Evolutionary conservation across 2,888 invertebrate genomes (phyloP), one percentile per base, ranked within the genome.

Genomic region (Cheilosia impressa): DNA sequence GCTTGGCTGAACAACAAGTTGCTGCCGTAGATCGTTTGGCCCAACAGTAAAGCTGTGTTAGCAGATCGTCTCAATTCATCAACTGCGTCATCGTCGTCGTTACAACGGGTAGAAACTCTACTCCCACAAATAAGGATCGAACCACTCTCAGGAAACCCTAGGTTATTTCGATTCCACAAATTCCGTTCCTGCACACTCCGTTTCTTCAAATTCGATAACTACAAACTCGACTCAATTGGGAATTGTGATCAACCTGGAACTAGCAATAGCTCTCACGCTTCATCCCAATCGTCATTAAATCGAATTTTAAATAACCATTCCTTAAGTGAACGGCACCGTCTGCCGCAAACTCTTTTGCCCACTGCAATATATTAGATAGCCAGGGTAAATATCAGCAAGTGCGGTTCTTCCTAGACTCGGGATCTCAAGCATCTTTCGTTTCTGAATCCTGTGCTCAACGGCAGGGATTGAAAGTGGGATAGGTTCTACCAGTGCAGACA

Each of bases 291-390:
- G 6, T 19, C 19, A 19, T 17, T 19, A 5, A 0, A 41, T 31
- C 34, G 13, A 34, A 10, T 24, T 10, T 4, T 62, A 41, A 38
- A n/a, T n/a, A 60, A 60, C 60, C 43, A 60, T 9, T 43, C 60
- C 15, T 41, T 41, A 41, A 41, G 41, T 24, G 13, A 10, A 52
- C 24, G 10, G 24, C 24, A 52, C 15, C 41, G 41, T 41, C 41
- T 31, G 7, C 27, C 27, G 27, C 27, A 31, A 31, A 31, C 6
- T 31, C 27, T 6, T 7, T 31, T 31, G 27, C 27, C 27, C 27
- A 31, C 27, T 0, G 27, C 27, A 31, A 7, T 31, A 7, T 31
- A 31, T 31, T 31, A 31, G 27, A 31, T 31, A 31, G 27, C 27
- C 6, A 19, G 4, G 53, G 66, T 53, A 19, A 22, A 27, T 27